Percentiles rank a stretch among this genome's conserved stretches.
Conservation (phyloP, 2,888 invertebrate genomes). For the Drosophila phalerata region DNA sequence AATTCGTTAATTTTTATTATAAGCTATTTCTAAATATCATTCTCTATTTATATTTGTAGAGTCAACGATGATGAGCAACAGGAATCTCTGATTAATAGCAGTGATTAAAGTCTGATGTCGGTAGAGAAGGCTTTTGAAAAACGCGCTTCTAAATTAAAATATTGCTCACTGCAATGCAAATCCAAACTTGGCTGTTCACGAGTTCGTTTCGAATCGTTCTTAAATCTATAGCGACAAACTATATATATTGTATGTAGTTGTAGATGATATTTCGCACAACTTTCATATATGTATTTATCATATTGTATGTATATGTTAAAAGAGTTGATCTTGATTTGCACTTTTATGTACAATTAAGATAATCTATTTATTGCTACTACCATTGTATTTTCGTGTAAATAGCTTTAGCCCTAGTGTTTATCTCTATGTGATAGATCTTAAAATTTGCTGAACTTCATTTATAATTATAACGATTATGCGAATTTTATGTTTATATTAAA, state of each 20-base stretch:
- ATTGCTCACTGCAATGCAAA: constrained; percentile 74
- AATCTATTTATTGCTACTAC: constrained; percentile 49
- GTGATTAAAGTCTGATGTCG: constrained; percentile 58
- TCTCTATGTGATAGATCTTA: constrained; percentile 76
- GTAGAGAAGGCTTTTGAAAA: constrained; percentile 56
- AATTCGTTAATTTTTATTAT: not conserved
- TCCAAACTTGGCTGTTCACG: constrained; percentile 81
- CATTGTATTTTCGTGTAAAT: constrained; percentile 65
- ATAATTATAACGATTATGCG: constrained; percentile 44
- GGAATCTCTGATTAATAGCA: constrained; percentile 87
- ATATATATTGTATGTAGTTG: constrained; percentile 31
- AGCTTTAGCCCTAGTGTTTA: constrained; percentile 62
- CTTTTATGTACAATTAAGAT: constrained; percentile 64
- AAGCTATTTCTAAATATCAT: not conserved
- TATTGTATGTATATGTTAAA: constrained; percentile 41
- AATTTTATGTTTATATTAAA: constrained; percentile 23
- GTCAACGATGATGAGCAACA: constrained; percentile 88
- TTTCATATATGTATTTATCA: constrained; percentile 42
- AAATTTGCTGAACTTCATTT: constrained; percentile 67
- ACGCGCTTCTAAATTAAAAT: constrained; percentile 59
- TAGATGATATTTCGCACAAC: constrained; percentile 54
- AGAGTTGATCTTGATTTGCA: constrained; percentile 57
- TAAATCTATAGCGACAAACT: constrained; percentile 56
- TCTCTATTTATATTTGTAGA: constrained; percentile 55
- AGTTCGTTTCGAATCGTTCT: constrained; percentile 82